Base-by-base conservation (phyloP, 2,113 vertebrate genomes). In the Nerophis ophidion region DNA sequence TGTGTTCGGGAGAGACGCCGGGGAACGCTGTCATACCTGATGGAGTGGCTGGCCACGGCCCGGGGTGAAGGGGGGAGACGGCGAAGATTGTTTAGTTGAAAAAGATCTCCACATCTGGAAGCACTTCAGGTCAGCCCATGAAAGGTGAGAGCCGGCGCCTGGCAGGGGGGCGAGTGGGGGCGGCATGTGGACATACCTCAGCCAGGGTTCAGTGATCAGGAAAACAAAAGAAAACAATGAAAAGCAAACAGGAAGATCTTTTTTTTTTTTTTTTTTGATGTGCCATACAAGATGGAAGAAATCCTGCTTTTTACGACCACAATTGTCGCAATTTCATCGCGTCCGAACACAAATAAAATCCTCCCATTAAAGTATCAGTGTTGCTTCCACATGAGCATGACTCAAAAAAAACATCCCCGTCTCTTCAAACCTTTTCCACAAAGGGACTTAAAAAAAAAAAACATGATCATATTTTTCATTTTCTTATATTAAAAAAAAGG, bases 91-190 rank as follows among this genome's bases (percentile, higher is more conserved):
- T 82, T 56, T 40, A 56, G 54, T 16, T 56, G 75, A 80, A 52
- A 84, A 68, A 68, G 65, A 82, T 84, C 77, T 72, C 68, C 84
- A 90, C 90, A 91, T 91, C 89, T 91, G 89, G 89, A 91, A 91
- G 83, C 86, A 90, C 85, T 91, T 89, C 81, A 80, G 89, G 88
- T 89, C 86, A 84, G 63, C 36, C 72, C 72, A 61, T 91, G 89
- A 90, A 90, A 90, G 89, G 88, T 89, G 88, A 89, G 86, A 72
- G 59, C 55, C 60, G 76, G 74, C 60, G 81, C 79, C 79, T 71
- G 66, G 81, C 66, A 36, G 75, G 80, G 69, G 74, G 62, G 66
- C 15, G 66, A 68, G 68, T 26, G 19, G 63, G 40, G 58, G 53
- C 48, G 57, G 75, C 79, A 71, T 70, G 65, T 83, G 84, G 83